Percentiles rank a stretch among this genome's conserved stretches.
These are phyloP conservation scores for Mesorhabditis spiculigera DNA, from an alignment of 2,888 invertebrate genomes.

Conservation along the genomic window DNA sequence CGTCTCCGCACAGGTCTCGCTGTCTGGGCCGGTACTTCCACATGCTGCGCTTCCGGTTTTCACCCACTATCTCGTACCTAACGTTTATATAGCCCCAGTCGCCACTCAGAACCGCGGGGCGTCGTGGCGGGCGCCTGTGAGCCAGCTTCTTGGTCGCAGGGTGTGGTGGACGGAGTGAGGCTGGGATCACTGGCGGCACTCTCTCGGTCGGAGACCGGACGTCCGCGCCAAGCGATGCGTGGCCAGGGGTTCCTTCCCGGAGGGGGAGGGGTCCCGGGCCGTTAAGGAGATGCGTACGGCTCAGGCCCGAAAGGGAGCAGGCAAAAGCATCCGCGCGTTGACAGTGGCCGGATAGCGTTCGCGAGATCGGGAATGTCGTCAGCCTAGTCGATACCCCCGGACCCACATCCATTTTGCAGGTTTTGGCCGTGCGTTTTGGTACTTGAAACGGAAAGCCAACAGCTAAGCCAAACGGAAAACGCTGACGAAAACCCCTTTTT, in stretches of 20 bases:
- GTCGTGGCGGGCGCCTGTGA: slow-evolving; percentile 44
- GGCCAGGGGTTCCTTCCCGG: slow-evolving; percentile 34
- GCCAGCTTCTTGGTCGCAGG: slow-evolving; percentile 44
- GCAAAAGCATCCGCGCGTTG: slow-evolving; percentile 50
- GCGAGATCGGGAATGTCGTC: slow-evolving; percentile 26
- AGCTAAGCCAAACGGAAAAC: too few relatives aligned
- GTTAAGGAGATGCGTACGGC: slow-evolving; percentile 47
- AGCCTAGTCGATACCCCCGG: slow-evolving; percentile 37
- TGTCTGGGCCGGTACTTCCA: too few relatives aligned
- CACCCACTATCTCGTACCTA: background rate
- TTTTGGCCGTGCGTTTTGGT: too few relatives aligned
- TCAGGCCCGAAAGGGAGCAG: slow-evolving; percentile 54
- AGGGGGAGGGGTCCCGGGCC: slow-evolving; percentile 35
- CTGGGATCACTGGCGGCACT: slow-evolving; percentile 33
- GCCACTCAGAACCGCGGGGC: slow-evolving; percentile 21
- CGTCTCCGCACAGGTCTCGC: too few relatives aligned
- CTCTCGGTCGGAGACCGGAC: slow-evolving; percentile 39
- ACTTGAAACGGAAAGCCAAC: too few relatives aligned
- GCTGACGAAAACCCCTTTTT: too few relatives aligned
- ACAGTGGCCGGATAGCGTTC: slow-evolving; percentile 45
- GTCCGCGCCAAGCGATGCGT: slow-evolving; percentile 47
- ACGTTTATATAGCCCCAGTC: background rate
- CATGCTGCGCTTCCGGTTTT: too few relatives aligned
- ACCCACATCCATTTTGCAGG: slow-evolving; percentile 28
- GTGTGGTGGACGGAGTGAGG: slow-evolving; percentile 39